phyloP scores from a whole-genome alignment of 64 coral and sea anemone genomes.

The Montipora capricornis region DNA sequence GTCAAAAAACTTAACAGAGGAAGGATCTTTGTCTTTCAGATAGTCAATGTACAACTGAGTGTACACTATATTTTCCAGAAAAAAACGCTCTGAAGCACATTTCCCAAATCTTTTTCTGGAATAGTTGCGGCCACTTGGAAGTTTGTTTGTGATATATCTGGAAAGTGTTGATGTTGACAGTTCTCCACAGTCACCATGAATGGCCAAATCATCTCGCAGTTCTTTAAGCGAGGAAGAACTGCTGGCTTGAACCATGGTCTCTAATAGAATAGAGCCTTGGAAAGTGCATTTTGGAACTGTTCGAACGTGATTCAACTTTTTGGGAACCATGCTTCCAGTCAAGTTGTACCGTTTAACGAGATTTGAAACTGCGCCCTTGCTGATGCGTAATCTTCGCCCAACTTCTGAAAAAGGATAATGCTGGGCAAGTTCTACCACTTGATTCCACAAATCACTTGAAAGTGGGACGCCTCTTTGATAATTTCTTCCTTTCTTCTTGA shows the following conservation, averaged over 20 bases:
- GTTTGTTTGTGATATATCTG: too few relatives aligned
- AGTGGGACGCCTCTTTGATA: conserved; percentile 20
- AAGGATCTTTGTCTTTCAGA: too few relatives aligned
- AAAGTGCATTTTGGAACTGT: conserved; percentile 26
- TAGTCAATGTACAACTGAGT: too few relatives aligned
- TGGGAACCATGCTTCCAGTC: conserved; percentile 29
- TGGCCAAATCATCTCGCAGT: conserved; percentile 16
- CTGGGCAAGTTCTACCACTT: conserved; percentile 30
- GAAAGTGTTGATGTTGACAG: neutral
- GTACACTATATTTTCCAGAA: too few relatives aligned
- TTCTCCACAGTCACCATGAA: conserved; percentile 7
- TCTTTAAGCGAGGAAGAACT: conserved; percentile 37
- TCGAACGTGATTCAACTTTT: conserved; percentile 17
- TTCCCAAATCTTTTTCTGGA: too few relatives aligned
- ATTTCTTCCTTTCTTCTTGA: conserved; percentile 30
- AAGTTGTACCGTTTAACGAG: neutral
- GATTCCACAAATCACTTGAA: conserved; percentile 31
- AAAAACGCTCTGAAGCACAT: too few relatives aligned
- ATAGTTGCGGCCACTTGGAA: too few relatives aligned
- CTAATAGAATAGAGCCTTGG: conserved; percentile 44
- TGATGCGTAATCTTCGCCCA: too few relatives aligned
- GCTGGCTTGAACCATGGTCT: neutral
- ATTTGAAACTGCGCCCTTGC: too few relatives aligned
- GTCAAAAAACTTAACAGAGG: too few relatives aligned
- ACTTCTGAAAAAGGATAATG: conserved; percentile 32